A percentile compares a stretch with the other conserved stretches of the same genome.
These are phyloP conservation scores for Aphidoletes aphidimyza DNA, from an alignment of 2,888 invertebrate genomes.

Conservation along the genomic window DNA sequence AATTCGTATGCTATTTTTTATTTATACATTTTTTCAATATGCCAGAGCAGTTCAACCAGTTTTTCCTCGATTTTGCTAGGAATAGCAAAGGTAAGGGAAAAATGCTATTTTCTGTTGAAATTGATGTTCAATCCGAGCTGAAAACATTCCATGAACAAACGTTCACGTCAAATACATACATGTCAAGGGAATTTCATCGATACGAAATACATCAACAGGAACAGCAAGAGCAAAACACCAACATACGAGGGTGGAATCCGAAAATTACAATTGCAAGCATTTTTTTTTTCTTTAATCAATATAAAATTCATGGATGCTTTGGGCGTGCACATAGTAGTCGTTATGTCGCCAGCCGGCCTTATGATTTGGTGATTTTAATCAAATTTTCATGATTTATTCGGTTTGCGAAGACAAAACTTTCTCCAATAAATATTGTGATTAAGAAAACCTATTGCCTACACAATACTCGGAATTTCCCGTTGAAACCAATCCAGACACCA, in stretches of 20 bases:
- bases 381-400: constrained; percentile 19
- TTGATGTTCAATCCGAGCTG: background rate
- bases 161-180: constrained; percentile 25
- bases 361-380: constrained; percentile 14
- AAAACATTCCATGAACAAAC: constrained; percentile 19
- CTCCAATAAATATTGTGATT: constrained; percentile 23
- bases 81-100: background rate
- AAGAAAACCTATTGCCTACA: background rate
- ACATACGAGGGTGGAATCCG: background rate
- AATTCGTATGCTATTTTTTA: no score
- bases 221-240: background rate
- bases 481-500: background rate
- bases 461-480: background rate
- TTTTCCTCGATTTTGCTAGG: background rate
- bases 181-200: background rate
- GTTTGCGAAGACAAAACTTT: background rate
- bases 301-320: background rate
- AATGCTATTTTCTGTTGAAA: background rate
- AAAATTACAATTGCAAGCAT: background rate
- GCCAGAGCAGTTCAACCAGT: background rate
- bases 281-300: constrained; percentile 12
- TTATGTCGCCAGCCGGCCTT: background rate
- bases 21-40: constrained; percentile 8
- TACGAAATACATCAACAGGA: background rate
- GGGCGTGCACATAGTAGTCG: background rate